Evolutionary conservation across 2,113 vertebrate species (phyloP).

Genomic region (Cyprinus carpio): DNA sequence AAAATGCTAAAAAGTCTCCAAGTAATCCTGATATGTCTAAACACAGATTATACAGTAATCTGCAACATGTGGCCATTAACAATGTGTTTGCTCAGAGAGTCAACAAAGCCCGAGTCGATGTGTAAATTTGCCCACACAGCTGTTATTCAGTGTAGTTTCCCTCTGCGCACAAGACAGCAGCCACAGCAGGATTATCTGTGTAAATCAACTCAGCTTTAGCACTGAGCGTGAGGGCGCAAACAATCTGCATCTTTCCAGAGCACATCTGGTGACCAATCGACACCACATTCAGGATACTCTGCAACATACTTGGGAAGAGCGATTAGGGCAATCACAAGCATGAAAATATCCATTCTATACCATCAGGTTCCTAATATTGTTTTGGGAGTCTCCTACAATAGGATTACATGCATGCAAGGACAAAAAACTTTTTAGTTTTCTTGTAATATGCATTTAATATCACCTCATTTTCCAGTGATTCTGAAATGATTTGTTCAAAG

Average conservation of each 20-base stretch:
- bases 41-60: neutral
- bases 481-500: too few relatives aligned
- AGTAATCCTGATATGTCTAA: constrained; percentile 18
- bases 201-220: constrained; percentile 37
- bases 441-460: too few relatives aligned
- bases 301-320: neutral
- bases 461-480: too few relatives aligned
- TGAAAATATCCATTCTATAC: neutral
- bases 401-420: too few relatives aligned
- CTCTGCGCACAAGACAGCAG: neutral
- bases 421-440: too few relatives aligned
- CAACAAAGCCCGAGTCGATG: constrained; percentile 3
- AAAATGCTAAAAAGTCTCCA: neutral
- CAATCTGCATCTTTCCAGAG: constrained; percentile 11
- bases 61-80: constrained; percentile 21
- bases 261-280: constrained; percentile 3
- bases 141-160: constrained; percentile 17
- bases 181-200: constrained; percentile 36
- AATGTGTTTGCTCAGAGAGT: constrained; percentile 25
- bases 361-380: too few relatives aligned
- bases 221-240: neutral
- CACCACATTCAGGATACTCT: neutral
- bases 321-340: neutral
- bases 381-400: too few relatives aligned
- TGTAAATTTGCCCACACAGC: constrained; percentile 39